Conservation (phyloP, 2,888 invertebrate species). For the Belgica antarctica region DNA sequence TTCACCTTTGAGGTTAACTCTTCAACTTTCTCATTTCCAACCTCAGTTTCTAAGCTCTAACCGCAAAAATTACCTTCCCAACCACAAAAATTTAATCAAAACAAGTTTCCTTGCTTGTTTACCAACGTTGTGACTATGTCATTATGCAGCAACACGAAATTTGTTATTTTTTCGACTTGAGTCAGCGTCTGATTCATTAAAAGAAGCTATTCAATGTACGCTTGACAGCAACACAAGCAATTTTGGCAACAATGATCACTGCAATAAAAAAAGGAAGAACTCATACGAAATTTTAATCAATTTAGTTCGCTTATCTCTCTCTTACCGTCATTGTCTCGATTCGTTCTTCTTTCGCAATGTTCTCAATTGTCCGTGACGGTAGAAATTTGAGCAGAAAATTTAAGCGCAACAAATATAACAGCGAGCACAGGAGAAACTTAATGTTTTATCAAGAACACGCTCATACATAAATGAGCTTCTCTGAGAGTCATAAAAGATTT, state of each 20-base stretch:
- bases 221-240: not conserved
- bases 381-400: conserved; percentile 1
- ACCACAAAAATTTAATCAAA: no score
- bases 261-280: not conserved
- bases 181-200: conserved; percentile 6
- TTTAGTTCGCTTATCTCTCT: not conserved
- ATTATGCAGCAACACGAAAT: not conserved
- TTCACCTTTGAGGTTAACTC: no score
- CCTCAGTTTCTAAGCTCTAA: no score
- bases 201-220: conserved; percentile 6
- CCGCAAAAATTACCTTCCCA: no score
- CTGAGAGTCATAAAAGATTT: conserved; percentile 26
- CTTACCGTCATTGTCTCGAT: conserved; percentile 8
- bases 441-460: not conserved
- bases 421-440: not conserved
- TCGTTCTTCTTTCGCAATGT: not conserved
- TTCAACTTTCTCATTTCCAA: no score
- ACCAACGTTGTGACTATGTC: not conserved
- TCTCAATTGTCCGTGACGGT: not conserved
- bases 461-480: conserved; percentile 8
- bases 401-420: conserved; percentile 5
- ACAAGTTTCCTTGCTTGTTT: not conserved
- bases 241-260: not conserved
- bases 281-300: not conserved
- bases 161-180: not conserved